Base-by-base conservation (phyloP, 2,888 invertebrate genomes). In the Trichopria drosophilae region DNA sequence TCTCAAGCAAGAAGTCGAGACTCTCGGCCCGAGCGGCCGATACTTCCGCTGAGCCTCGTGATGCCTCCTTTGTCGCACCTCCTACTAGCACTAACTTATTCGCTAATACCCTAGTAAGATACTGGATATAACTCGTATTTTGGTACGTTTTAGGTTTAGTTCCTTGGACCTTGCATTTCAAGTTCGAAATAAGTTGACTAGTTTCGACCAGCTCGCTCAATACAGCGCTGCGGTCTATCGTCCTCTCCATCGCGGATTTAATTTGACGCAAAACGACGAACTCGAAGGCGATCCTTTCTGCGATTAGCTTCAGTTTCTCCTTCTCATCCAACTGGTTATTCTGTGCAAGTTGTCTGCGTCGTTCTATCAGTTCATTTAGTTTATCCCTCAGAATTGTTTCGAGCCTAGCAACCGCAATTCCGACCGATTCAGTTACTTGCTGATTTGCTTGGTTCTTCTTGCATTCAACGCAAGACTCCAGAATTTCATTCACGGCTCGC, bases 221-320 rank as follows among this genome's bases (percentile, higher is more conserved):
- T 51, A 70, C 66, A 49, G 61, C 58, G 45, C 63, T 68, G 42
- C 61, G 64, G 40, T 69, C 69, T 46, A 62, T 58, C 10, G 64
- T 61, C 13, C 62, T 63, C 34, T 63, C 62, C 51, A 70, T 55
- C 34, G 68, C 67, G 40, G 60, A 61, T 48, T 68, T 71, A 10
- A 73, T 60, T 53, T 69, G 69, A 12, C 83, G 81, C 51, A 87
- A 81, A 50, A 87, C 80, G 18, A 89, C 84, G 50, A 87, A 86
- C 76, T 91, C 90, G 71, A 86, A 90, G 0, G 90, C 89, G 15
- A 90, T 79, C 67, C 89, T 86, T 73, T 90, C 90, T 2, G 90
- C 89, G 46, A 89, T 76, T 45, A 90, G 79, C 65, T 87, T 84
- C 57, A 87, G 76, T 67, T 84, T 84, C 57, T 84, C 84, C 36